A percentile compares a stretch with the other conserved stretches of the same genome.
Evolutionary conservation across 2,888 invertebrate species (phyloP).

Genomic region (Frankliniella fusca): DNA sequence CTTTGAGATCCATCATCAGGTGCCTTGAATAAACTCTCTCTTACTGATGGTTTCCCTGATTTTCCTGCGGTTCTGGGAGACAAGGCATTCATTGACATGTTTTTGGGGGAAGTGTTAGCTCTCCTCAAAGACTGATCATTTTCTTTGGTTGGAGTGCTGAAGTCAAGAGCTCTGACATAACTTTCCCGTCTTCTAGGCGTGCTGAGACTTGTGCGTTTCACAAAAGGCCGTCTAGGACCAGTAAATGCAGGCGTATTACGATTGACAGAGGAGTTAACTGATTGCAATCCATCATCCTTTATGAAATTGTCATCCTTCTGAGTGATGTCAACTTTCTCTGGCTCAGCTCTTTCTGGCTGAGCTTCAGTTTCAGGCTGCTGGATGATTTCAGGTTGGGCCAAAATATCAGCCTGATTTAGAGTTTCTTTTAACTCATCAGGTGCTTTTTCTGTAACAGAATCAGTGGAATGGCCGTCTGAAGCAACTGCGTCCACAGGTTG

Average conservation of each 20-base stretch:
- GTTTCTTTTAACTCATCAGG: too few species aligned
- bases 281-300: neutral
- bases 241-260: neutral
- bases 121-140: neutral
- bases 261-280: neutral
- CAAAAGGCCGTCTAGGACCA: neutral
- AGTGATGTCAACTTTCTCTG: too few species aligned
- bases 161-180: neutral
- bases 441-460: too few species aligned
- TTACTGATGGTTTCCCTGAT: neutral
- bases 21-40: neutral
- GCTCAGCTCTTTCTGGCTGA: too few species aligned
- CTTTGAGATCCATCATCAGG: neutral
- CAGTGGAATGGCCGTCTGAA: too few species aligned
- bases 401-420: too few species aligned
- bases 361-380: too few species aligned
- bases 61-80: neutral
- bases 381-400: too few species aligned
- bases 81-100: neutral
- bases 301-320: neutral
- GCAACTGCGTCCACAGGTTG: neutral
- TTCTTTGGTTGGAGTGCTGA: neutral
- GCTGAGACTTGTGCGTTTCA: neutral
- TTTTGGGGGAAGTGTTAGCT: slow-evolving; percentile 2
- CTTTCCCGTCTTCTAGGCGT: neutral